Conservation (phyloP, 2,888 invertebrate genomes). For the Oxyscelio sp. region DNA sequence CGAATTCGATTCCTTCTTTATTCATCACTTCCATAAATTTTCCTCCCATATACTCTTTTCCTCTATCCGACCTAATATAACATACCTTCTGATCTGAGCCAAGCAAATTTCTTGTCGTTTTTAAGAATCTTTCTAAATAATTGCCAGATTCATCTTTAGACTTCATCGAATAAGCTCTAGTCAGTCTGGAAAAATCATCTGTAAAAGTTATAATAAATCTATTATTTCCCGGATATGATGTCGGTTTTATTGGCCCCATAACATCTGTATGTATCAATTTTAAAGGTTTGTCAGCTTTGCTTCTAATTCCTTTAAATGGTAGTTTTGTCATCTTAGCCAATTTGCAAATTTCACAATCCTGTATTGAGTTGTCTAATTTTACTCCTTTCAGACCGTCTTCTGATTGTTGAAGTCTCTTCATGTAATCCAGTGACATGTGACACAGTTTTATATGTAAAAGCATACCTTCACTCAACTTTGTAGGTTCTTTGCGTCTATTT, state of each 20-base stretch:
- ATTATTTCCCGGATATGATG: conserved; percentile 40
- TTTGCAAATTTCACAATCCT: conserved; percentile 68
- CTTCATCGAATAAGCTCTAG: no score
- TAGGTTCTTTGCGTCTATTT: no score
- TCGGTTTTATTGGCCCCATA: conserved; percentile 70
- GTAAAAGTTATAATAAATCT: conserved; percentile 63
- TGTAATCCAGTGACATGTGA: conserved; percentile 70
- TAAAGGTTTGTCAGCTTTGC: conserved; percentile 45
- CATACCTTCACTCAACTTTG: conserved; percentile 33
- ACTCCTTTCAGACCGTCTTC: conserved; percentile 63
- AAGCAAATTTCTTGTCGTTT: neutral
- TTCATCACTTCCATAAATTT: neutral
- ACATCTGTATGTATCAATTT: no score
- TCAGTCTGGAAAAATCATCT: conserved; percentile 66
- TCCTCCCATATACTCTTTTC: neutral
- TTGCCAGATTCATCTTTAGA: no score
- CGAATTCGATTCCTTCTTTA: neutral
- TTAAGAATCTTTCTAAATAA: neutral
- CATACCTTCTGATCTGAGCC: neutral
- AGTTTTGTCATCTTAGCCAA: conserved; percentile 74
- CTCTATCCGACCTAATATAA: neutral
- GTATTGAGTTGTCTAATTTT: conserved; percentile 74
- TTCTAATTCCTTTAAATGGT: conserved; percentile 57
- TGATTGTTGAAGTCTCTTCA: conserved; percentile 72
- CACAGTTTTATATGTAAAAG: conserved; percentile 43